phyloP scores from a whole-genome alignment of 2,888 invertebrate genomes.

The Drosophila sordidapex region DNA sequence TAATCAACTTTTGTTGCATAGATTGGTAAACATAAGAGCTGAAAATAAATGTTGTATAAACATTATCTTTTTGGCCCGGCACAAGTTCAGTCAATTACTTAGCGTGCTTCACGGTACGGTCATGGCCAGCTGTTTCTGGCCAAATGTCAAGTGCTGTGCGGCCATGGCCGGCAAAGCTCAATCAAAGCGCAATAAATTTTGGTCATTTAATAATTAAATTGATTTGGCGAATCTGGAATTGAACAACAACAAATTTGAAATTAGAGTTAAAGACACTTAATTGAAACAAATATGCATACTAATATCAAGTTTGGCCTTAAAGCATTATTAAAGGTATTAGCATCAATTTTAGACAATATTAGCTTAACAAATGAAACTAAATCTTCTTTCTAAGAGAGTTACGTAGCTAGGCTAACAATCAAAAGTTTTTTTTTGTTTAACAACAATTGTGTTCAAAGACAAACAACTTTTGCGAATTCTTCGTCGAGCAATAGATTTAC shows the following conservation, averaged over 20 bases:
- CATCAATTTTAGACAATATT: not conserved
- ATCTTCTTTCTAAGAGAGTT: not conserved
- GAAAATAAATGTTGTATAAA: not conserved
- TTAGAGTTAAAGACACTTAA: not conserved
- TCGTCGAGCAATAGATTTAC: not conserved
- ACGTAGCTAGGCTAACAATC: not conserved
- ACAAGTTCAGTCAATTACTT: constrained; percentile 51
- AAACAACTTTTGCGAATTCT: not conserved
- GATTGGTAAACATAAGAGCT: not conserved
- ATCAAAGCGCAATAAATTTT: not conserved
- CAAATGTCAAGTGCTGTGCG: constrained; percentile 62
- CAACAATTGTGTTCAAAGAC: not conserved
- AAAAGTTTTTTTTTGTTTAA: not conserved
- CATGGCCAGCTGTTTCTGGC: constrained; percentile 47
- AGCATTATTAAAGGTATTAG: not conserved
- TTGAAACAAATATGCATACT: not conserved
- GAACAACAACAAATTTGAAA: not conserved
- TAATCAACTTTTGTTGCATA: too few species aligned
- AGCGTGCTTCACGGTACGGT: constrained; percentile 23
- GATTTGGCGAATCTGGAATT: constrained; percentile 1
- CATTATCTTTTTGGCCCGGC: constrained; percentile 24
- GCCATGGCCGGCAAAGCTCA: constrained; percentile 26
- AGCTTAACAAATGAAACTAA: not conserved
- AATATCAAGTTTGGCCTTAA: not conserved
- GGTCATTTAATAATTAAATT: not conserved